Base-by-base conservation (phyloP, 2,888 invertebrate genomes). In the Thalpophila matura region DNA sequence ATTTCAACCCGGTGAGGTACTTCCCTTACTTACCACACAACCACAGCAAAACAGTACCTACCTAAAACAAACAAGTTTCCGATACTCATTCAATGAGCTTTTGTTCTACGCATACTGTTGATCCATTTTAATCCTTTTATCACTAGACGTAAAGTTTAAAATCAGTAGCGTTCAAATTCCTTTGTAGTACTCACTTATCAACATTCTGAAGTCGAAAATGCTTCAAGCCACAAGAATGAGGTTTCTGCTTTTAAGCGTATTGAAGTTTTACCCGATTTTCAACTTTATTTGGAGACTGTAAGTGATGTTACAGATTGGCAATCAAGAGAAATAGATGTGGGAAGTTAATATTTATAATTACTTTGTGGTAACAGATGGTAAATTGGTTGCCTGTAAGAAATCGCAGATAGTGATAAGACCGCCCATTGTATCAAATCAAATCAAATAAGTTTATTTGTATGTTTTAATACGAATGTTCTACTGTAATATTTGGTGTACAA, bases 201-300 rank as follows among this genome's bases (percentile, higher is more conserved):
- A 26, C 16, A 16, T 46, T 50, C 18, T n/a, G 18, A 27, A 33
- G 22, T 22, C 12, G 7, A 33, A 57, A 58, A n/a, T 24, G 37
- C 24, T 31, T 6, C 5, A 38, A 40, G 45, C 58, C 38, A 24
- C 45, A 29, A 22, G 14, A 50, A 50, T 43, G 26, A 31, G 37
- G 37, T 4, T 7, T 33, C 40, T 33, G 33, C 22, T 60, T 51
- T 24, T n/a, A n/a, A 37, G 29, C 14, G 7, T 7, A 7, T 6
- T 12, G 2, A 27, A 29, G 6, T 16, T 9, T 9, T 7, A 4
- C 1, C 7, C 7, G 0, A 33, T 14, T 33, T 64, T 38, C 4
- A 3, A 33, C 27, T 24, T 22, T 38, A 27, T 33, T 4, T n/a
- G 12, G 1, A 24, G 9, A 18, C 0, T 1, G 1, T 18, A 58